phyloP scores from a whole-genome alignment of 1,140 invertebrate genomes.

The Drosophila willistoni region DNA sequence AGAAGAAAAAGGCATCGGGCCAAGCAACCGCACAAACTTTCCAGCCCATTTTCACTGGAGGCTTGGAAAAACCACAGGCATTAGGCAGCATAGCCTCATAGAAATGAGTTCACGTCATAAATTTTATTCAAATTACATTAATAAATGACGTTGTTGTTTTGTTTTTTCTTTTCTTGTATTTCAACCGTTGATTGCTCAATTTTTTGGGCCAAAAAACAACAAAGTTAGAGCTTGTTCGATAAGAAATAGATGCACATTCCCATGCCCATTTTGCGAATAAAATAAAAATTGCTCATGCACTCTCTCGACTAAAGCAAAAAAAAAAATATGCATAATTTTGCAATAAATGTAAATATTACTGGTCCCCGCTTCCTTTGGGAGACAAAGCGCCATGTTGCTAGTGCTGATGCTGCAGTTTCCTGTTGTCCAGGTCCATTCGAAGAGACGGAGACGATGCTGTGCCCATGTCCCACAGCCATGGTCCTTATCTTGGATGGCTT shows the following conservation, averaged over 20 bases:
- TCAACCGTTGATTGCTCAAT: constrained; percentile 42
- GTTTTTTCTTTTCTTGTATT: background rate
- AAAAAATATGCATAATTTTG: constrained; percentile 78
- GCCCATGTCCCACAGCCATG: constrained; percentile 45
- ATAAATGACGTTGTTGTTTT: constrained; percentile 47
- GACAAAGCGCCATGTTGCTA: constrained; percentile 59
- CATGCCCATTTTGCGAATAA: constrained; percentile 36
- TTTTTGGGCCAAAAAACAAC: constrained; percentile 1
- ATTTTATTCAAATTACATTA: constrained; percentile 69
- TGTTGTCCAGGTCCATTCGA: constrained; percentile 46
- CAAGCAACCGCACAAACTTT: constrained; percentile 71
- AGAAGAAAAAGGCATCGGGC: constrained; percentile 57
- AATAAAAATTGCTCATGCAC: constrained; percentile 18
- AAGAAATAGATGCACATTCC: background rate
- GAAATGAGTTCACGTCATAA: constrained; percentile 72
- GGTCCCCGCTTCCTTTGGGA: constrained; percentile 75
- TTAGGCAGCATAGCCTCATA: constrained; percentile 45
- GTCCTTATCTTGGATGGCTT: constrained; percentile 71
- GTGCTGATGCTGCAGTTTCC: constrained; percentile 50
- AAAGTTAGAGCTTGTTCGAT: too few relatives aligned
- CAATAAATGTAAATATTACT: constrained; percentile 82
- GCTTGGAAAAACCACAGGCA: constrained; percentile 54
- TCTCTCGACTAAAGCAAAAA: constrained; percentile 31
- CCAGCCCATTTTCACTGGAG: constrained; percentile 60
- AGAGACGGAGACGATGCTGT: constrained; percentile 34